Percentiles rank a stretch among this genome's conserved stretches.
phyloP scores from a whole-genome alignment of 2,888 invertebrate genomes.

The Pandemis cinnamomeana region DNA sequence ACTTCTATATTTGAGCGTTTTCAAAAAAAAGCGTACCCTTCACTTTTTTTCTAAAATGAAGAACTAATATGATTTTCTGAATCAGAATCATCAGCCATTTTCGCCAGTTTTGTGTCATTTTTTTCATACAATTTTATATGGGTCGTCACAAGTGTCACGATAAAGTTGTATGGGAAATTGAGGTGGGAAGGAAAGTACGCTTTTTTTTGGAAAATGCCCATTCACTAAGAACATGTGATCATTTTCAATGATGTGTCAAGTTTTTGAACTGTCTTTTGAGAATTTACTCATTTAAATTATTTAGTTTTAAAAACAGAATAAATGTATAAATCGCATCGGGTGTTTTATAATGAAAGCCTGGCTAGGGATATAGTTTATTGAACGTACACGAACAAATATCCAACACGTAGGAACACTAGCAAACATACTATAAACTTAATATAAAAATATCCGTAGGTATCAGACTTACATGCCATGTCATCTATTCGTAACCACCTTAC shows the following conservation, averaged over 20 bases:
- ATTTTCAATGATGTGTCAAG: background rate
- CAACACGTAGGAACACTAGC: slow-evolving; percentile 31
- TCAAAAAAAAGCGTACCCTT: no score
- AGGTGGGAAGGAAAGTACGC: no score
- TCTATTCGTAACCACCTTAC: background rate
- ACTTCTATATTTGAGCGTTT: no score
- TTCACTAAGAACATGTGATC: background rate
- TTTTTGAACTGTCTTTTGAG: background rate
- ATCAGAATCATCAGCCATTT: no score
- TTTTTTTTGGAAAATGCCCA: no score
- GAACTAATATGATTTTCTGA: no score
- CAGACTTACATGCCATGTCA: slow-evolving; percentile 30
- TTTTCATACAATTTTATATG: no score
- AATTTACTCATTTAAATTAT: slow-evolving; percentile 18
- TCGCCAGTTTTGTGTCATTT: no score
- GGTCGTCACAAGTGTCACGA: no score
- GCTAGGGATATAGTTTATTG: slow-evolving; percentile 29
- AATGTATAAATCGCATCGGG: slow-evolving; percentile 24
- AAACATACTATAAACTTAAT: slow-evolving; percentile 37
- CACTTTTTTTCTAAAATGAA: no score
- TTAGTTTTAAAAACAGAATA: slow-evolving; percentile 29
- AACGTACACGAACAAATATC: slow-evolving; percentile 32
- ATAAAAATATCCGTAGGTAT: slow-evolving; percentile 31
- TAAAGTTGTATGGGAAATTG: no score
- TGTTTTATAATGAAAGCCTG: slow-evolving; percentile 35